Evolutionary conservation across 2,113 vertebrate genomes (phyloP).

Genomic region (Tragelaphus imberbis): DNA sequence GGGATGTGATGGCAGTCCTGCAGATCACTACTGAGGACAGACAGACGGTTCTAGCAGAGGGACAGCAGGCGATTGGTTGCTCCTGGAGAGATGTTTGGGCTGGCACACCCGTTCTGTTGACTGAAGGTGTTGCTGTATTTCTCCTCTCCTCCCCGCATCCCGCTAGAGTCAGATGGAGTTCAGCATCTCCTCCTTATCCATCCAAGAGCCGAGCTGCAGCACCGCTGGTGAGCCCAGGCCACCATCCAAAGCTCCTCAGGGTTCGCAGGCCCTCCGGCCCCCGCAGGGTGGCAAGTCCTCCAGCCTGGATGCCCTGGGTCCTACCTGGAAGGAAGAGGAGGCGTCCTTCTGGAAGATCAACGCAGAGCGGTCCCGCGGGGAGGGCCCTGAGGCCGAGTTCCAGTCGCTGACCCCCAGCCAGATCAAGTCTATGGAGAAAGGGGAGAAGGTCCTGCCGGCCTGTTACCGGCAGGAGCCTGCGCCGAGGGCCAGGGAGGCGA

Average conservation of each 20-base stretch:
- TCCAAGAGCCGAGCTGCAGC: constrained; percentile 80
- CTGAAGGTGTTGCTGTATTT: neutral
- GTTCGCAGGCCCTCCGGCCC: constrained; percentile 78
- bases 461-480: constrained; percentile 87
- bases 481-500: constrained; percentile 77
- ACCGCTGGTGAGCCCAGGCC: constrained; percentile 80
- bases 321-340: constrained; percentile 87
- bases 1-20: neutral
- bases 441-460: constrained; percentile 90
- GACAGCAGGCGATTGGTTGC: rapidly evolving
- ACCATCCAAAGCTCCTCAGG: constrained; percentile 70
- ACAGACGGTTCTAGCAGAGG: neutral
- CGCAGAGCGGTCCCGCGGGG: constrained; percentile 90
- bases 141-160: neutral
- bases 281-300: constrained; percentile 81
- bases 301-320: constrained; percentile 79
- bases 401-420: constrained; percentile 96
- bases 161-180: constrained; percentile 97
- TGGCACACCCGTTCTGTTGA: rapidly evolving
- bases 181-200: constrained; percentile 82
- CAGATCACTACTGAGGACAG: neutral
- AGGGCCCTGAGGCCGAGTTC: constrained; percentile 90
- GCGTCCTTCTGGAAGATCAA: constrained; percentile 96
- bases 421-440: constrained; percentile 98
- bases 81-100: rapidly evolving